Base-by-base conservation (phyloP, 2,113 vertebrate genomes). In the Amia ocellicauda region DNA sequence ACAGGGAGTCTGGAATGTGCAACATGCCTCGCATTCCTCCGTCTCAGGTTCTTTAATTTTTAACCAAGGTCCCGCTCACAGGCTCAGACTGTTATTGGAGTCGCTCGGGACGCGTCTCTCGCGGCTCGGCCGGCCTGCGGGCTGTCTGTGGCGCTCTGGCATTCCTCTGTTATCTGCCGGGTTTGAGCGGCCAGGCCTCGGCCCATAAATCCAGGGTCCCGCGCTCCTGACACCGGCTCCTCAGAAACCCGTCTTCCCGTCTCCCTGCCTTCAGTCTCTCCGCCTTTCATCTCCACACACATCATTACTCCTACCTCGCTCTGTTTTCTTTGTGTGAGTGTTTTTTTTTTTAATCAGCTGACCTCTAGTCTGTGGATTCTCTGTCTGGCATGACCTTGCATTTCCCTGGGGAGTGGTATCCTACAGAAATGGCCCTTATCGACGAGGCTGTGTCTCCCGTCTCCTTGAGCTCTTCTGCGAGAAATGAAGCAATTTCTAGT, bases 1-100 rank as follows among this genome's bases (percentile, higher is more conserved):
- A 52, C n/a, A 51, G 49, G 20, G 28, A 50, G 14, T 19, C n/a
- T 24, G 23, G 31, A 42, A 41, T 16, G n/a, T 16, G 24, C 22
- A 42, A 41, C 56, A 11, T 11, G 8, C 29, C 22, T 23, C 31
- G 17, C 24, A 59, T 60, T 52, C 36, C 3, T 27, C n/a, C 10
- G 14, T 60, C 60, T 60, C 14, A 53, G 47, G n/a, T 40, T 62
- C 5, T 60, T 58, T 66, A 66, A 59, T 60, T 22, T 66, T 66
- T 66, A 66, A 66, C 64, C 28, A 53, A 47, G 16, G 22, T 17
- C 52, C 43, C n/a, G 10, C 16, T 4, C 9, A 16, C 7, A n/a
- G n/a, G 14, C 45, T 22, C 3, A 14, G 45, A 10, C 20, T 51
- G 27, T 49, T 10, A 55, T 13, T 22, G 31, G 20, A 22, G 27